Evolutionary conservation across 2,888 invertebrate genomes (phyloP).

Genomic region (Mythimna pallens): DNA sequence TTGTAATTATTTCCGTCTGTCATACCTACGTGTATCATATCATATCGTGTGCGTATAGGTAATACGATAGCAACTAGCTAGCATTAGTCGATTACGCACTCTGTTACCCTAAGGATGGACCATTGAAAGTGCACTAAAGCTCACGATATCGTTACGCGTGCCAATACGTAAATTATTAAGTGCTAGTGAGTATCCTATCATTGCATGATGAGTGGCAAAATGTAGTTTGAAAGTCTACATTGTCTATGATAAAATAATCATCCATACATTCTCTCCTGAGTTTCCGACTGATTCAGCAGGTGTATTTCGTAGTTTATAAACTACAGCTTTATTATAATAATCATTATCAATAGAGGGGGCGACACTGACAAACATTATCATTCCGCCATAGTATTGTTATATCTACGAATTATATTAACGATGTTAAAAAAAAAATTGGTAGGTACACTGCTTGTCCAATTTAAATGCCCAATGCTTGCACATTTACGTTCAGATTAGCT

Average conservation of each 20-base stretch:
- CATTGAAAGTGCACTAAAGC: constrained; percentile 47
- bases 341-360: constrained; percentile 17
- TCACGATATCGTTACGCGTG: constrained; percentile 34
- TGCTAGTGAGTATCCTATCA: background rate
- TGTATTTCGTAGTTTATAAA: constrained; percentile 2
- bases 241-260: constrained; percentile 9
- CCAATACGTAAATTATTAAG: constrained; percentile 42
- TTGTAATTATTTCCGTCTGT: constrained; percentile 60
- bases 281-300: background rate
- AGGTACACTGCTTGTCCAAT: too few species aligned
- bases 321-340: constrained; percentile 22
- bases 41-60: constrained; percentile 36
- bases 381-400: constrained; percentile 9
- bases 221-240: background rate
- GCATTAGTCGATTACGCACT: constrained; percentile 51
- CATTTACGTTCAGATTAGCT: too few species aligned
- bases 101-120: constrained; percentile 4
- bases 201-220: background rate
- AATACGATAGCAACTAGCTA: constrained; percentile 42
- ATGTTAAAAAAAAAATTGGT: background rate
- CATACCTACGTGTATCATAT: constrained; percentile 34
- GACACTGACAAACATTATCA: constrained; percentile 16
- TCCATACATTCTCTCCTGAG: background rate
- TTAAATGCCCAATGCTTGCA: too few species aligned
- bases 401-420: background rate